A percentile compares a stretch with the other conserved stretches of the same genome.
Conservation (phyloP, 2,797 vertebrate species). For the Anguilla marmorata region DNA sequence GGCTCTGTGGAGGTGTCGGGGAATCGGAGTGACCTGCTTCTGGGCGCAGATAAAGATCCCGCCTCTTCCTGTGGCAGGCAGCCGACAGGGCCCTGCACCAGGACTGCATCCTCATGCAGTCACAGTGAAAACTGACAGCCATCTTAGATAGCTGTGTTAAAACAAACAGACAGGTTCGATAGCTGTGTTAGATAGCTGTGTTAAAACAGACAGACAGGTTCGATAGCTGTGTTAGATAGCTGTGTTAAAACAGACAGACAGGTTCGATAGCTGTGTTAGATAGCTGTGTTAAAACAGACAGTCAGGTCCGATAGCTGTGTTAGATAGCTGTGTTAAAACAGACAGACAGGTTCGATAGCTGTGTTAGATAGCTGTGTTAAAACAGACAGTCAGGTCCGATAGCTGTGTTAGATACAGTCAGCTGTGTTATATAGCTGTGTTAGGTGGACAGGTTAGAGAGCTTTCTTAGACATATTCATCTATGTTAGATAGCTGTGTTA, state of each 20-base stretch:
- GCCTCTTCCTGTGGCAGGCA: constrained; percentile 63
- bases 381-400: too few species aligned
- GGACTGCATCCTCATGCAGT: constrained; percentile 55
- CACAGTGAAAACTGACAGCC: constrained; percentile 34
- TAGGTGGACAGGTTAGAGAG: too few species aligned
- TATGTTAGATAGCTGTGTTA: not conserved
- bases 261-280: not conserved
- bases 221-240: too few species aligned
- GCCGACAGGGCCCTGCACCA: constrained; percentile 28
- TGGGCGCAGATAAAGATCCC: constrained; percentile 78
- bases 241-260: not conserved
- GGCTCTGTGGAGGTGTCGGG: constrained; percentile 65
- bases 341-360: too few species aligned
- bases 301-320: too few species aligned
- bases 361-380: too few species aligned
- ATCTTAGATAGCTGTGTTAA: not conserved
- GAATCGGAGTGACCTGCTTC: constrained; percentile 67
- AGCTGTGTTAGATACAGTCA: too few species aligned
- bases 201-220: not conserved
- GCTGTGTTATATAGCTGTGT: too few species aligned
- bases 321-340: not conserved
- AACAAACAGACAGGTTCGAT: not conserved
- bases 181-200: not conserved
- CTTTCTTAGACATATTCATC: too few species aligned
- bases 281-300: not conserved